Evolutionary conservation across 2,888 invertebrate genomes (phyloP).

Genomic region (Lasiommata megera): DNA sequence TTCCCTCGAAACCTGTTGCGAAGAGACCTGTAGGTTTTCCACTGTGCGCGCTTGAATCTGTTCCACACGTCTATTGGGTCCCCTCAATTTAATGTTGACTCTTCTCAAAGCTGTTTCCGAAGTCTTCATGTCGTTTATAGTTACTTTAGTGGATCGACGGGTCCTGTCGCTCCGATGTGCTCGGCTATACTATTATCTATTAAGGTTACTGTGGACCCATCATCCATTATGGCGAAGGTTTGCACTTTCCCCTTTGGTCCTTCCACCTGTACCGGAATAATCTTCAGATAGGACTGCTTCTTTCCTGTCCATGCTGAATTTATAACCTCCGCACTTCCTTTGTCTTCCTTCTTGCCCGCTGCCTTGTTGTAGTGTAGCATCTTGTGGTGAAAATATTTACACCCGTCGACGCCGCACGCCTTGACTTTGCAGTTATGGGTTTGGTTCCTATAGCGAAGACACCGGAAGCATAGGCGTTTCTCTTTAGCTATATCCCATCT

Average conservation of each 20-base stretch:
- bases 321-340: too few species aligned
- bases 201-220: not conserved
- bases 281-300: not conserved
- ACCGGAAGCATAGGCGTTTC: too few species aligned
- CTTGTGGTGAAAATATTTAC: too few species aligned
- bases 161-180: conserved; percentile 17
- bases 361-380: too few species aligned
- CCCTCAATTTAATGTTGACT: too few species aligned
- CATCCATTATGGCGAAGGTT: not conserved
- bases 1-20: conserved; percentile 23
- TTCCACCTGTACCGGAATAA: not conserved
- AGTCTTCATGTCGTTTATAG: conserved; percentile 17
- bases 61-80: conserved; percentile 4
- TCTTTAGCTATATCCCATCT: too few species aligned
- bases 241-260: conserved; percentile 19
- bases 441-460: too few species aligned
- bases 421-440: too few species aligned
- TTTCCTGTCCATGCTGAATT: too few species aligned
- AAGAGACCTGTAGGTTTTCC: conserved; percentile 33
- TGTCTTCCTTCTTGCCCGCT: too few species aligned
- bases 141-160: conserved; percentile 12
- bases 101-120: too few species aligned
- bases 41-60: conserved; percentile 23
- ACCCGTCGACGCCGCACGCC: too few species aligned
- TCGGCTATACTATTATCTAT: not conserved